Base-by-base conservation (phyloP, 2,113 vertebrate species). In the Mesitornis unicolor region DNA sequence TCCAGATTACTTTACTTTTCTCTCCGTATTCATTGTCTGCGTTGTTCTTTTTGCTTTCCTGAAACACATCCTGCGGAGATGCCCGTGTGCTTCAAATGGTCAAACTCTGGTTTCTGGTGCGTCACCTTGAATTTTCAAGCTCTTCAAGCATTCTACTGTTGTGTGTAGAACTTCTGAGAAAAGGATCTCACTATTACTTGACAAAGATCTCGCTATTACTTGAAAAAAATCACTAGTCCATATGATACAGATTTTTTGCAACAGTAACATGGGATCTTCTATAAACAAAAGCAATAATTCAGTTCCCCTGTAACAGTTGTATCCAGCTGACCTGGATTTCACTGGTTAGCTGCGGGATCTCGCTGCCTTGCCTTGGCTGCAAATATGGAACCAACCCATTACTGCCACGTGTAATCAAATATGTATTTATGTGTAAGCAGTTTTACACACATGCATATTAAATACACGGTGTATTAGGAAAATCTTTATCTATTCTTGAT, bases 261-360 rank as follows among this genome's bases (percentile, higher is more conserved):
- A 71, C 70, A 86, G 86, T 86, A 89, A 81, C 82, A 7, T 67
- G 63, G 89, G 86, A 75, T 97, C 85, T 96, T 53, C 35, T 10
- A 53, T 51, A 81, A 96, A 96, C 95, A 95, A 94, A 94, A 98
- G 98, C 98, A 98, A 98, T 98, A 98, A 98, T 86, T 94, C 78
- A 92, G 59, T 95, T 95, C 89, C 74, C 86, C 83, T 94, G 67
- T 91, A 57, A 91, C 94, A 78, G 83, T 81, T 94, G 78, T 90
- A 42, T 89, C 80, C 36, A 57, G 77, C 97, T 94, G 90, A 91
- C 73, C 92, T 69, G 96, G 84, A 51, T 95, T 89, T 96, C 83
- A 33, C 70, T 33, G 54, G 42, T 87, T 85, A 92, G 75, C 71
- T 84, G 0, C 75, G 82, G 82, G 70, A 85, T 59, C 89, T 90